Percentiles rank a stretch among this genome's conserved stretches.
Conservation (phyloP, 2,888 invertebrate genomes). For the Sesamia inferens region DNA sequence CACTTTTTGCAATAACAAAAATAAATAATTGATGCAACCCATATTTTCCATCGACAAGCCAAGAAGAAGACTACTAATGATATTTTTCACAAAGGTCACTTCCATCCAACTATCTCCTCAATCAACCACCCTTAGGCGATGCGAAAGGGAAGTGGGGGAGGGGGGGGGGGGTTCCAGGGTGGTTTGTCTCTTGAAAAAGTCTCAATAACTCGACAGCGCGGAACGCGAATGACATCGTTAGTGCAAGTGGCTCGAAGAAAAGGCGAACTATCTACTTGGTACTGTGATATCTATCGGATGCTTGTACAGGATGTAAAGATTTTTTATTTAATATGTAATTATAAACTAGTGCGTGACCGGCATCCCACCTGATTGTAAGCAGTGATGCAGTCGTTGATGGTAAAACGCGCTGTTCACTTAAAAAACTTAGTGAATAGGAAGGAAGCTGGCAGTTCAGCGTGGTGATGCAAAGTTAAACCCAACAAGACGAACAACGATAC, state of each 20-base stretch:
- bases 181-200: constrained; percentile 88
- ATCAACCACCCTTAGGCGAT: constrained; percentile 64
- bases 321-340: no score
- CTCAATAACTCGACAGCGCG: constrained; percentile 88
- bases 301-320: constrained; percentile 69
- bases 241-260: constrained; percentile 88
- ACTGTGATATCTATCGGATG: constrained; percentile 77
- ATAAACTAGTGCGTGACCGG: no score
- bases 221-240: constrained; percentile 89
- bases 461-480: no score
- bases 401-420: no score
- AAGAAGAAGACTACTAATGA: background rate
- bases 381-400: no score
- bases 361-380: no score
- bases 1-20: no score
- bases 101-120: constrained; percentile 64
- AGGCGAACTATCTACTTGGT: constrained; percentile 87
- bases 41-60: background rate
- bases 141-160: constrained; percentile 56
- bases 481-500: no score
- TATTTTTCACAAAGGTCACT: constrained; percentile 44
- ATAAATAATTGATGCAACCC: no score
- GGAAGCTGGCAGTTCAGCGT: no score
- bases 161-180: constrained; percentile 58
- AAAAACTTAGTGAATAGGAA: no score